phyloP scores from a whole-genome alignment of 2,888 invertebrate genomes.

The Agrochola circellaris region DNA sequence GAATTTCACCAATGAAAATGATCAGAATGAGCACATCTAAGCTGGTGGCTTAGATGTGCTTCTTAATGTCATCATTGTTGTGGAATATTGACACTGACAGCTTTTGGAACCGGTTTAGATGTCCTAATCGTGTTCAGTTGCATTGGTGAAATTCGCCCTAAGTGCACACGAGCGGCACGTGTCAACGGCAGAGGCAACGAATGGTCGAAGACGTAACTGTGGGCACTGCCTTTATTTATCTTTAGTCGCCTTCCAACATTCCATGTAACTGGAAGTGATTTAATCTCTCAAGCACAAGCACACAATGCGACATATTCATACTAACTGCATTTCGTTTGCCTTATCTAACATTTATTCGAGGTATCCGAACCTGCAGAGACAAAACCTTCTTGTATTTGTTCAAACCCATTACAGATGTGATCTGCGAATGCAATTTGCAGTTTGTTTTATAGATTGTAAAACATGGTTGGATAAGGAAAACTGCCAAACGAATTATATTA shows the following conservation, averaged over 20 bases:
- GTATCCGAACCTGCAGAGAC: not conserved
- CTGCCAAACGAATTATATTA: constrained; percentile 10
- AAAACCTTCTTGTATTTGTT: not conserved
- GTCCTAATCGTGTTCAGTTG: not conserved
- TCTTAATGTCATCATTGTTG: not conserved
- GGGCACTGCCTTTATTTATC: not conserved
- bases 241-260: not conserved
- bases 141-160: not conserved
- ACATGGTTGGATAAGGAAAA: constrained; percentile 34
- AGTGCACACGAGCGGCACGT: no score
- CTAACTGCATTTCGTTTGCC: not conserved
- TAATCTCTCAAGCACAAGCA: not conserved
- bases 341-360: not conserved
- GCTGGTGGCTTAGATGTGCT: no score
- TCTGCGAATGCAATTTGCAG: constrained; percentile 48
- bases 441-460: constrained; percentile 44
- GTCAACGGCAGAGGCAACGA: no score
- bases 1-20: not conserved
- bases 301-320: not conserved
- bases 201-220: not conserved
- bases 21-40: not conserved
- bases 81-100: not conserved
- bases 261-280: not conserved
- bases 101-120: not conserved
- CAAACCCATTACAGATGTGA: constrained; percentile 14